Base-by-base conservation (phyloP, 2,888 invertebrate genomes). In the Catocala nupta region DNA sequence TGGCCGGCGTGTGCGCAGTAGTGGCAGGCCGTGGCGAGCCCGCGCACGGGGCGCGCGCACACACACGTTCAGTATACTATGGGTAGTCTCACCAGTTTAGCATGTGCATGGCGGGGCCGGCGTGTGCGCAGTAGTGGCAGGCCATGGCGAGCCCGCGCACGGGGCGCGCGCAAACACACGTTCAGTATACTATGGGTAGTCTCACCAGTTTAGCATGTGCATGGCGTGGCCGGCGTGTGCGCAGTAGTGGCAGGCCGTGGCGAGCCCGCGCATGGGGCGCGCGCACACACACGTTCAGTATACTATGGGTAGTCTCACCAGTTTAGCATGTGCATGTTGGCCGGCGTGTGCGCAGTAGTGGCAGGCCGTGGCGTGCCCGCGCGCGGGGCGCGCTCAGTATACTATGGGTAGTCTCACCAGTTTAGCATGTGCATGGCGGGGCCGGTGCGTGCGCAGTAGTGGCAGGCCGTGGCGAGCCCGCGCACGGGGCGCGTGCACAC, bases 191-290 rank as follows among this genome's bases (percentile, higher is more conserved):
- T 36, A 36, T 36, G 36, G 36, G 36, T 36, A 36, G 36, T 36
- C 71, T 56, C 34, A 92, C 99, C 99, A 99, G 58, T 96, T 95
- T 78, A 96, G 94, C 93, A 99, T 95, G 89, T 99, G 99, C 54
- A 94, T 90, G 3, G 97, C 96, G 89, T 99, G 99, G 0, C 99
- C 99, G 2, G 98, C 99, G 90, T 99, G 99, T 0, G 98, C 98
- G 91, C 99, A 99, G 68, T 96, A 95, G 58, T 97, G 94, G 89
- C 99, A 99, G 77, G 97, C 97, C 86, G 97, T 97, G 56, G 98
- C 97, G 1, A 96, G 95, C 3, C 97, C 99, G 92, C 96, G 96
- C 39, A 99, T 98, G 11, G 97, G 97, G 69, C 97, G 95, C 82
- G 97, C 96, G 90, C 99, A 99, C 74, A 99, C 91, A 12, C 96